Percentiles rank a stretch among this genome's conserved stretches.
phyloP scores from a whole-genome alignment of 2,797 vertebrate genomes.

The Phalanger gymnotis region DNA sequence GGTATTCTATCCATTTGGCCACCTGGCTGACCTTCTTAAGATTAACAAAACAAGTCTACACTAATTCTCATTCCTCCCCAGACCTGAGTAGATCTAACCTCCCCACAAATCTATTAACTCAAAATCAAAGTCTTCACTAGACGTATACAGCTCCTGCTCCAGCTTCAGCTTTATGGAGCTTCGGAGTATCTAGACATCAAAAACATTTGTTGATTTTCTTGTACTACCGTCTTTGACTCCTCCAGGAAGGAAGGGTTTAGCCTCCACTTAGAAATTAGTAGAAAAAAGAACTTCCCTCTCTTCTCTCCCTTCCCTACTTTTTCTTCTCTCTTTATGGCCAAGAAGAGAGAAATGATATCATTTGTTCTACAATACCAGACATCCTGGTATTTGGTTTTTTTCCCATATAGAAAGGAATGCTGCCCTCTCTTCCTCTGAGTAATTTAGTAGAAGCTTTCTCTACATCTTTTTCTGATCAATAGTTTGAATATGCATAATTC shows the following conservation, averaged over 20 bases:
- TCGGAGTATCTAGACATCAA: neutral
- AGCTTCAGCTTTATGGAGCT: neutral
- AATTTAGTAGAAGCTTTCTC: neutral
- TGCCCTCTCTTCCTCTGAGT: slow-evolving; percentile 10
- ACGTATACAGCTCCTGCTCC: neutral
- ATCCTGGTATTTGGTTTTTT: neutral
- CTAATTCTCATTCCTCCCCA: neutral
- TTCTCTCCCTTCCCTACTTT: neutral
- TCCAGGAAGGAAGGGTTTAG: neutral
- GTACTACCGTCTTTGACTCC: neutral
- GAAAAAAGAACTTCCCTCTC: neutral
- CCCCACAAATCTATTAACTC: neutral
- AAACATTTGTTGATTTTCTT: neutral
- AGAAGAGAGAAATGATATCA: neutral
- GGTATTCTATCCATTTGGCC: neutral
- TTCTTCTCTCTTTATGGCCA: slow-evolving; percentile 29
- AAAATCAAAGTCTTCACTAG: neutral
- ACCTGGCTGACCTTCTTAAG: neutral
- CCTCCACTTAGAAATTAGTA: neutral
- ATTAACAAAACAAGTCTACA: neutral
- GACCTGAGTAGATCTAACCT: neutral
- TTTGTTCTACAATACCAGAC: neutral
- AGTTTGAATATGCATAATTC: slow-evolving; percentile 30
- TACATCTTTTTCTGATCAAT: neutral
- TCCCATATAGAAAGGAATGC: neutral